Base-by-base conservation (phyloP, 2,797 vertebrate species). In the Cryptoprocta ferox region DNA sequence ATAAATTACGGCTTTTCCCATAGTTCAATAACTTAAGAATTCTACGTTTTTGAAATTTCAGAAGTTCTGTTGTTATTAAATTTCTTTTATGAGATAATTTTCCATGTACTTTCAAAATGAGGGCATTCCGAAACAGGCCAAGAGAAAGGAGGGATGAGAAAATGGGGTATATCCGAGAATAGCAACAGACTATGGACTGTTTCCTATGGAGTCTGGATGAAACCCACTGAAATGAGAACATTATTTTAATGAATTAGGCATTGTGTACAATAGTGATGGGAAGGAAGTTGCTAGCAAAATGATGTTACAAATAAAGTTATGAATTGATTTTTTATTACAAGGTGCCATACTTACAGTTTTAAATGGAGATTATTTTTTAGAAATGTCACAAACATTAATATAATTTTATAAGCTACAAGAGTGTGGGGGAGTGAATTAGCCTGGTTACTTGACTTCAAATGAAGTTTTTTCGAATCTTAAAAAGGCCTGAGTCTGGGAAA, bases 1-100 rank as follows among this genome's bases (percentile, higher is more conserved):
- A 97, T 93, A 98, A 98, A 98, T 98, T 91, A 97, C 32, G 95
- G 98, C 92, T 98, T 98, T 96, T 98, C 98, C 98, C 89, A 92
- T 97, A 95, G 96, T 95, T 97, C 98, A 79, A 89, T 98, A 98
- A 97, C 97, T 98, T 97, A 94, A 0, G 3, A 97, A 97, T 94
- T 65, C 48, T 73, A 78, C 15, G 30, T 89, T 97, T 95, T 93
- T 37, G 39, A 98, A 98, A 98, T 81, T 97, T 97, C 92, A 53
- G 78, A 98, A 98, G 96, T 97, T 98, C 98, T 94, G 94, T 95
- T 98, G 61, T 89, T 94, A 93, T 71, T 86, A 96, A 96, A 97
- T 94, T 91, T 82, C 59, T 83, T 94, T 98, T 94, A 90, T 2
- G 94, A 95, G 91, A 68, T 35, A 96, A 98, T 88, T 90, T 92